These are phyloP conservation scores for Agrochola lychnidis DNA, from an alignment of 2,888 invertebrate species.

Conservation along the genomic window DNA sequence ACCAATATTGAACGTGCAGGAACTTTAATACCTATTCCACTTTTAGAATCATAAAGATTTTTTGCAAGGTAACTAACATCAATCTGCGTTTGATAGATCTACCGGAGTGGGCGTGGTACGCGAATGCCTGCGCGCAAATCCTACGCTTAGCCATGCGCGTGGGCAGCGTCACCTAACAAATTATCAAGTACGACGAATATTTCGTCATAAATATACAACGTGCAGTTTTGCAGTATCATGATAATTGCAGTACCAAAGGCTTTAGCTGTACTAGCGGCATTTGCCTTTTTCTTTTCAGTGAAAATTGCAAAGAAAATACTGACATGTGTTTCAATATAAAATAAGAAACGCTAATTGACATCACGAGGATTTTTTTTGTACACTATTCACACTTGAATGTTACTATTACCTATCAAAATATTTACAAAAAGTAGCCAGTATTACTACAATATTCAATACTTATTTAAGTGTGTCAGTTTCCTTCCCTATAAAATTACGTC, in stretches of 20 bases:
- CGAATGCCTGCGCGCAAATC: conserved; percentile 63
- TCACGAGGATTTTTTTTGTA: not conserved
- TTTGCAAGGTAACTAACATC: conserved; percentile 57
- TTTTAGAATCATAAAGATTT: conserved; percentile 40
- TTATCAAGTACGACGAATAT: conserved; percentile 56
- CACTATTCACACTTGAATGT: not conserved
- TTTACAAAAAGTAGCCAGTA: conserved; percentile 17
- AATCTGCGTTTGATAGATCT: conserved; percentile 53
- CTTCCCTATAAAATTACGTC: conserved; percentile 59
- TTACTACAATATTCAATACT: conserved; percentile 1
- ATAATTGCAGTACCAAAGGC: conserved; percentile 37
- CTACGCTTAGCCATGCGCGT: conserved; percentile 62
- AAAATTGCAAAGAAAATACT: not conserved
- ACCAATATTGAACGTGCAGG: conserved; percentile 25
- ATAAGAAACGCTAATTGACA: not conserved
- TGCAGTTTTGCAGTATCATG: conserved; percentile 42
- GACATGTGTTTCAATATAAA: not conserved
- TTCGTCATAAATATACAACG: conserved; percentile 40
- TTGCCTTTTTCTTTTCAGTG: not conserved
- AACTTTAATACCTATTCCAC: conserved; percentile 37
- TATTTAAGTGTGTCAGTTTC: conserved; percentile 51
- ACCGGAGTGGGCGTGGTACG: conserved; percentile 61
- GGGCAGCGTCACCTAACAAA: conserved; percentile 63
- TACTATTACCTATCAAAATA: conserved; percentile 12
- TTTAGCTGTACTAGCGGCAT: not conserved